These are phyloP conservation scores for Paratilapia polleni DNA, from an alignment of 2,113 vertebrate genomes.

Conservation along the genomic window DNA sequence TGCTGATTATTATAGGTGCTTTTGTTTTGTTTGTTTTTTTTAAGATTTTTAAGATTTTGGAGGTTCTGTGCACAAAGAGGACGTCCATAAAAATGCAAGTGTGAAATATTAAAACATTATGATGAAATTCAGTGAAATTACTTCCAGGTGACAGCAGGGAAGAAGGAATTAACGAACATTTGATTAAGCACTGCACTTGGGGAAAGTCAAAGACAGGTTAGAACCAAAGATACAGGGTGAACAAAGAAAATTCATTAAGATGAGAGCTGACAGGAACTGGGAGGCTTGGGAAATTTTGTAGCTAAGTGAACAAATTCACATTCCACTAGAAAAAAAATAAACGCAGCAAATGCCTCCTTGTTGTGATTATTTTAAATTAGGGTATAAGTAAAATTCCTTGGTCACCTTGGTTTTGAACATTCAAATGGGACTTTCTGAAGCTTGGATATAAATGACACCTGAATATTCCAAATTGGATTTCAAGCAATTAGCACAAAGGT, in stretches of 20 bases:
- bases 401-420: background rate
- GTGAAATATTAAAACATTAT: conserved; percentile 28
- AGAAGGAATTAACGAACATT: conserved; percentile 26
- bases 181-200: conserved; percentile 42
- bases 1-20: background rate
- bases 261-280: background rate
- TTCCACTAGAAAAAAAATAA: background rate
- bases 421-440: background rate
- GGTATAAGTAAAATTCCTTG: background rate
- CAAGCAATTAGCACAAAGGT: background rate
- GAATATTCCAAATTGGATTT: background rate
- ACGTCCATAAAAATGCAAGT: background rate
- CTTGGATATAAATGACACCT: background rate
- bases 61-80: background rate
- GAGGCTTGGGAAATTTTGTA: background rate
- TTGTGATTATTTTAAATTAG: background rate
- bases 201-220: conserved; percentile 47
- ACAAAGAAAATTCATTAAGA: conserved; percentile 1
- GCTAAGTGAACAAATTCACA: background rate
- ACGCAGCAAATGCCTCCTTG: background rate
- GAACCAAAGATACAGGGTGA: conserved; percentile 1
- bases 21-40: background rate
- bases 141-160: conserved; percentile 32
- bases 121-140: conserved; percentile 56
- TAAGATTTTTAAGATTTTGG: background rate